Evolutionary conservation across 2,113 vertebrate genomes (phyloP).

Genomic region (Morone chrysops): DNA sequence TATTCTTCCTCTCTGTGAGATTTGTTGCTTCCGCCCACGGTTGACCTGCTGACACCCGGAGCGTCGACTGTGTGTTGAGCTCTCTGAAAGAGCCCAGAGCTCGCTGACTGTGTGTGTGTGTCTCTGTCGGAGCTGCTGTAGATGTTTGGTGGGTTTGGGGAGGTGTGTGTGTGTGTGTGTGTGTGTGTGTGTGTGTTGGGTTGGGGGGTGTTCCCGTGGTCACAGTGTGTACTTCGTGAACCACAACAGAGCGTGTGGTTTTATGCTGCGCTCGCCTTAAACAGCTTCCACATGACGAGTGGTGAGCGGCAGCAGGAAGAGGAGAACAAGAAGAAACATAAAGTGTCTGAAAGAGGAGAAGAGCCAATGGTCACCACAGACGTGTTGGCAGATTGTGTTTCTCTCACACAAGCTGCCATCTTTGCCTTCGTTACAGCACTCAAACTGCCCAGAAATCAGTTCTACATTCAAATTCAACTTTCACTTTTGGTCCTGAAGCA

Average conservation of each 20-base stretch:
- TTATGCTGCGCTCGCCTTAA: conserved; percentile 89
- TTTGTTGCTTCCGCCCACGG: background rate
- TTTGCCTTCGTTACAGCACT: too few relatives aligned
- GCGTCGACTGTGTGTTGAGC: background rate
- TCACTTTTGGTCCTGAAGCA: too few relatives aligned
- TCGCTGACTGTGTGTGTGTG: conserved; percentile 36
- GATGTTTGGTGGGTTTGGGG: too few relatives aligned
- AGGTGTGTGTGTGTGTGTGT: background rate
- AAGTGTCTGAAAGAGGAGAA: conserved; percentile 61
- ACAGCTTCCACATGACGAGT: conserved; percentile 90
- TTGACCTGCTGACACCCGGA: background rate
- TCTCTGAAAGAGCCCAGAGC: conserved; percentile 70
- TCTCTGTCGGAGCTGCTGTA: background rate
- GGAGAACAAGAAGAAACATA: background rate
- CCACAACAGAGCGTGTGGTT: conserved; percentile 97
- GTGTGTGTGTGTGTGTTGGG: conserved; percentile 36
- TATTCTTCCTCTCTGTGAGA: background rate
- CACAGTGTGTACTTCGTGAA: conserved; percentile 90
- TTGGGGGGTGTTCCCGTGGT: conserved; percentile 69
- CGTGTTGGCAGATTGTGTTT: conserved; percentile 78
- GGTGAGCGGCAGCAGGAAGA: background rate
- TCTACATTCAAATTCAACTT: too few relatives aligned
- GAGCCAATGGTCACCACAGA: conserved; percentile 78
- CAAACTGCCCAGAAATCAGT: too few relatives aligned
- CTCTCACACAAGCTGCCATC: conserved; percentile 31